Evolutionary conservation across 2,797 vertebrate species (phyloP), one percentile per base, ranked within the genome.

Genomic region (Sebastiscus tertius): DNA sequence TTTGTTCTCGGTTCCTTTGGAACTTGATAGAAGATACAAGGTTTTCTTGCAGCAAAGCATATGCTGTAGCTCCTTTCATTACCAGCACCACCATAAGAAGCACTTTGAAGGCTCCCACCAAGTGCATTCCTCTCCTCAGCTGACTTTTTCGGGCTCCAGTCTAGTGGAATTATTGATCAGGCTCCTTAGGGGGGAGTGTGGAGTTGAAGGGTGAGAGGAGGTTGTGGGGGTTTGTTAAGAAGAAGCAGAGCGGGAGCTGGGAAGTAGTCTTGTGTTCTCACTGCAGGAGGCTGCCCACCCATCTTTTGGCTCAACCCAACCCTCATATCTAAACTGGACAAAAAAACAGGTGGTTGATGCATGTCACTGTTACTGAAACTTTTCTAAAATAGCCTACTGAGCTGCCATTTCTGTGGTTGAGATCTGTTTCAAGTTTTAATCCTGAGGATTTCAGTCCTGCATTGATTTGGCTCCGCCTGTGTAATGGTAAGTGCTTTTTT

Each of bases 141-240:
- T 73, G 60, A 72, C 68, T 80, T 70, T 73, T 83, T 88, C 59
- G 69, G 26, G 80, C 74, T 85, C 16, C 77, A 79, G 68, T 81
- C 81, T 80, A 20, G 69, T 72, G 66, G 79, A 92, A 87, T 89
- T 93, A 89, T 90, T 92, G 87, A 92, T 92, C 65, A 56, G 16
- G 80, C 31, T 85, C 75, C 76, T 81, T 4, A 5, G 59, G 68
- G 78, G 82, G 26, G 20, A 46, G 31, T 31, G 68, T 55, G 73
- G 56, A 82, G 73, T 80, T 72, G 55, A 83, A 79, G 63, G 72
- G 73, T 74, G 66, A 78, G 75, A 73, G 55, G 56, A 60, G 75
- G 68, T 71, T 46, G 79, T 39, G 36, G 31, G 26, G 58, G 55
- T 71, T 76, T 82, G 75, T 58, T 81, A 59, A 87, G 55, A 46